A percentile compares a stretch with the other conserved stretches of the same genome.
phyloP scores from a whole-genome alignment of 2,888 invertebrate species.

The Thalpophila matura region DNA sequence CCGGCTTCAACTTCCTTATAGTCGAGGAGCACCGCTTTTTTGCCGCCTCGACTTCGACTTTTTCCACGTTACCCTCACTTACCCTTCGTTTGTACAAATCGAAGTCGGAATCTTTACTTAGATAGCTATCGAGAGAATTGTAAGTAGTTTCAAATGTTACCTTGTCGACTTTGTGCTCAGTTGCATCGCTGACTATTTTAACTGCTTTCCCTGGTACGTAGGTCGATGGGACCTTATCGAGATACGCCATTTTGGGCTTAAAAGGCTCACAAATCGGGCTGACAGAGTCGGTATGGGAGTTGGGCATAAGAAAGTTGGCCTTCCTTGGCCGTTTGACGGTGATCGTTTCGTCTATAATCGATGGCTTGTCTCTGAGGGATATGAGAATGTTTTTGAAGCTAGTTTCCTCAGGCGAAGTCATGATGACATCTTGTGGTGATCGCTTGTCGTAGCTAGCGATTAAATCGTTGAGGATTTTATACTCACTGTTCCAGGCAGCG shows the following conservation, averaged over 20 bases:
- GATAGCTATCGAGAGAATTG: constrained; percentile 90
- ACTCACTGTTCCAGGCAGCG: constrained; percentile 85
- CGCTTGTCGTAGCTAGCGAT: constrained; percentile 77
- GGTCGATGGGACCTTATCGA: constrained; percentile 79
- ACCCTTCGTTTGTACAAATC: constrained; percentile 80
- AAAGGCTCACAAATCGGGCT: constrained; percentile 74
- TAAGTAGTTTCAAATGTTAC: constrained; percentile 83
- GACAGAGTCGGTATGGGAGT: constrained; percentile 78
- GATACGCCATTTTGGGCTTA: constrained; percentile 85
- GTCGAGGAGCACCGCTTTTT: constrained; percentile 86
- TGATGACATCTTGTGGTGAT: constrained; percentile 87
- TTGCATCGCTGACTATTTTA: constrained; percentile 92
- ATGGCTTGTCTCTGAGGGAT: constrained; percentile 82
- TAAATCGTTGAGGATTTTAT: constrained; percentile 79
- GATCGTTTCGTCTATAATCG: constrained; percentile 81
- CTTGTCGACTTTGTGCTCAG: constrained; percentile 83
- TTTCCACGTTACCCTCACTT: constrained; percentile 83
- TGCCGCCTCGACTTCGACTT: constrained; percentile 61
- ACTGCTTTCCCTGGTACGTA: constrained; percentile 94
- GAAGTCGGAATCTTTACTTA: constrained; percentile 83
- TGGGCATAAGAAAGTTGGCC: constrained; percentile 80
- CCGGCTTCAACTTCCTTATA: constrained; percentile 79
- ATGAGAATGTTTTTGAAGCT: constrained; percentile 86
- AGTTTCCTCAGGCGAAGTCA: constrained; percentile 86
- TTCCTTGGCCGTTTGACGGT: constrained; percentile 81